Evolutionary conservation across 2,113 vertebrate genomes (phyloP).

Genomic region (Cygnus atratus): DNA sequence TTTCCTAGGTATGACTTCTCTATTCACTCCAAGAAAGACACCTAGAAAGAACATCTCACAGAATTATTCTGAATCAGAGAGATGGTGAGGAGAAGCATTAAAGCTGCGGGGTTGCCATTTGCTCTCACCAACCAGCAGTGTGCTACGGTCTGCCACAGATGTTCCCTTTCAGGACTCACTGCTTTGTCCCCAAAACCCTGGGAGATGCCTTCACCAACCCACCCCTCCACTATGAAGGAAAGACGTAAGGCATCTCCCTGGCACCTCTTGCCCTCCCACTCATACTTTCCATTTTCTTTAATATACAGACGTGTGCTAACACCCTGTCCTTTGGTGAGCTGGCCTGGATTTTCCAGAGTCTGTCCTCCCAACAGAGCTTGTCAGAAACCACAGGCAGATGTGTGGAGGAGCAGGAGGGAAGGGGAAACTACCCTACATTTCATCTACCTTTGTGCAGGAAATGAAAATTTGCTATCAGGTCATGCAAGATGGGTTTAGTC

Average conservation of each 20-base stretch:
- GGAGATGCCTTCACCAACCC: not conserved
- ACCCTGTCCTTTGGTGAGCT: not conserved
- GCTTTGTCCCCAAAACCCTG: fast-evolving
- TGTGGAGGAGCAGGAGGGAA: not conserved
- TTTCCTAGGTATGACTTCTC: not conserved
- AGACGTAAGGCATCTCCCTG: not conserved
- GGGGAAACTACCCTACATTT: not conserved
- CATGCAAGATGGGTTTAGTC: not conserved
- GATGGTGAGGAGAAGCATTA: not conserved
- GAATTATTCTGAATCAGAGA: not conserved
- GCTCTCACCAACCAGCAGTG: not conserved
- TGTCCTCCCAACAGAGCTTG: not conserved
- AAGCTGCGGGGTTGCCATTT: not conserved
- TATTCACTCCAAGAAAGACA: not conserved
- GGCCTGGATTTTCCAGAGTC: not conserved
- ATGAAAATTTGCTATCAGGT: not conserved
- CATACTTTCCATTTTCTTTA: constrained; percentile 37
- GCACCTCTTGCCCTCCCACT: not conserved
- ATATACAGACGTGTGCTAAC: not conserved
- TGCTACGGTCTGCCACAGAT: not conserved
- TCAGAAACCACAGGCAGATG: constrained; percentile 41
- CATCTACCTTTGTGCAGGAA: not conserved
- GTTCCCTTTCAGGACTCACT: not conserved
- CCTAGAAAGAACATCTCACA: not conserved
- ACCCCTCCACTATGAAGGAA: not conserved